Evolutionary conservation across 2,797 vertebrate species (phyloP).

Genomic region (Pogoniulus pusillus): DNA sequence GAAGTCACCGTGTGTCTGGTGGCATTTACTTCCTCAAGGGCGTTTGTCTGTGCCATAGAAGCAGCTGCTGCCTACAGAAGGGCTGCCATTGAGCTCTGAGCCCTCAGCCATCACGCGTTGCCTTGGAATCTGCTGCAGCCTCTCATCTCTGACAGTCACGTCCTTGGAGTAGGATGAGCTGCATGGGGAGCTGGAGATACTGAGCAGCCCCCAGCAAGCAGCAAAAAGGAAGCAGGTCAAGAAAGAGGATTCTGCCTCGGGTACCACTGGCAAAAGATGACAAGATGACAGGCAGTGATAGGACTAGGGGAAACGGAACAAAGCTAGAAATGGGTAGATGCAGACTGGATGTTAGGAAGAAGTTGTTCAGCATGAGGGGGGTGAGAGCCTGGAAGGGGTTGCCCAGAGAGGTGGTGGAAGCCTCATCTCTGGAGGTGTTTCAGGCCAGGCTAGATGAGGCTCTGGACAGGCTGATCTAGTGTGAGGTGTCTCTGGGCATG

Average conservation of each 20-base stretch:
- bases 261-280: no score
- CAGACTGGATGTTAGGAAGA: no score
- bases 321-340: no score
- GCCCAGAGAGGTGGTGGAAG: no score
- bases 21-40: neutral
- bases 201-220: neutral
- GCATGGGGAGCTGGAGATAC: neutral
- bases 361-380: no score
- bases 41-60: rapidly evolving
- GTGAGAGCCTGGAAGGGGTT: no score
- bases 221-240: neutral
- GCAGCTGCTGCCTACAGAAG: neutral
- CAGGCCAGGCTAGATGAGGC: no score
- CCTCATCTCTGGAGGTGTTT: no score
- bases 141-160: neutral
- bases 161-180: neutral
- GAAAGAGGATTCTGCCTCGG: neutral
- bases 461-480: no score
- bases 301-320: no score
- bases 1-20: neutral
- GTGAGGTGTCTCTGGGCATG: no score
- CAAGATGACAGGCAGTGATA: no score
- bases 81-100: neutral
- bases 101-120: neutral
- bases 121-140: neutral